Percentiles rank a stretch among this genome's conserved stretches.
phyloP scores from a whole-genome alignment of 2,113 vertebrate genomes.

The Boleophthalmus pectinirostris region DNA sequence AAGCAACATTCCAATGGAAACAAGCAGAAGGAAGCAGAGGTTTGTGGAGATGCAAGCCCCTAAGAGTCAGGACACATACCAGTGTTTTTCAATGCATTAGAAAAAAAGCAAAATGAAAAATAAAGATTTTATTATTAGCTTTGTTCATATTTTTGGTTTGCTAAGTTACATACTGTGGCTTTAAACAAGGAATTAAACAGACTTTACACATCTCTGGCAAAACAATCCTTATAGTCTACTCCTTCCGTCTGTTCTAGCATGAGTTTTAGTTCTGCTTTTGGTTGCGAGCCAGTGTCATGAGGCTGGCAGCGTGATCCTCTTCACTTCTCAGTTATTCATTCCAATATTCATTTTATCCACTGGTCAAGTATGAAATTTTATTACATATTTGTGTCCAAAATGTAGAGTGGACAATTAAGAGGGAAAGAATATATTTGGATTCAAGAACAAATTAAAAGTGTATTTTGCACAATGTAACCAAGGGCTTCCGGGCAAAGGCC shows the following conservation, averaged over 20 bases:
- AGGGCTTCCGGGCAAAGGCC: slow-evolving; percentile 4
- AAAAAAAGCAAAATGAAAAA: no score
- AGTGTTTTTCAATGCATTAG: no score
- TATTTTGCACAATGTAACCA: slow-evolving; percentile 17
- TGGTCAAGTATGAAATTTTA: not conserved
- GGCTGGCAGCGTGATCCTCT: not conserved
- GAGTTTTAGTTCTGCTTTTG: not conserved
- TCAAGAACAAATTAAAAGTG: slow-evolving; percentile 21
- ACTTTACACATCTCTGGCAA: not conserved
- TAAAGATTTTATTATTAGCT: no score
- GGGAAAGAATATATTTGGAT: slow-evolving; percentile 8
- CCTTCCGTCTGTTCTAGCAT: not conserved
- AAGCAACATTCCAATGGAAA: no score
- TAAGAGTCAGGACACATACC: no score
- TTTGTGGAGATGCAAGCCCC: no score
- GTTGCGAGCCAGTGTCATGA: not conserved
- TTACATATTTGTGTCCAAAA: slow-evolving; percentile 8
- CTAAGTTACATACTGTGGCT: no score
- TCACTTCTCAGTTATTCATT: not conserved
- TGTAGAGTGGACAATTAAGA: not conserved
- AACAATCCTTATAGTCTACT: not conserved
- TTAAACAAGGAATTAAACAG: not conserved
- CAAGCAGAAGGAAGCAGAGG: no score
- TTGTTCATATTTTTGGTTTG: no score
- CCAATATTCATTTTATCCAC: not conserved